Evolutionary conservation across 2,888 invertebrate species (phyloP).

Genomic region (Thecophora atra): DNA sequence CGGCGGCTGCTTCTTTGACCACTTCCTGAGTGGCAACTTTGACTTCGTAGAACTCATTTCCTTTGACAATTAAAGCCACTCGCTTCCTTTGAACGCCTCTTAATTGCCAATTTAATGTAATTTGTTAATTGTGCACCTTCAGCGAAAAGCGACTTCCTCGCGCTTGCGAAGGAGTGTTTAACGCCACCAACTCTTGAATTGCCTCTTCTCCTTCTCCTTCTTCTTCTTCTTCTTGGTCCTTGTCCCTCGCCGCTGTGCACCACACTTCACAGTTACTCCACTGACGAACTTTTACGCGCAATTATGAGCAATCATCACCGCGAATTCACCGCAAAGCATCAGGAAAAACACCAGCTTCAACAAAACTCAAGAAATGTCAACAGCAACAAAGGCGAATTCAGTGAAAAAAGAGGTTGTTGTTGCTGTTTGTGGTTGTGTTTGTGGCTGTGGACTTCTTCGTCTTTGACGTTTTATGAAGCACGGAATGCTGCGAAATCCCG

Average conservation of each 20-base stretch:
- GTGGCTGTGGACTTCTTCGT: not conserved
- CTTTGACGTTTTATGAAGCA: too few species aligned
- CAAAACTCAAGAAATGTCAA: conserved; percentile 28
- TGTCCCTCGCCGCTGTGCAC: conserved; percentile 19
- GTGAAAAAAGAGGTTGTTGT: conserved; percentile 36
- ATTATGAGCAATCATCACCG: conserved; percentile 49
- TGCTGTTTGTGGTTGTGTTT: conserved; percentile 9
- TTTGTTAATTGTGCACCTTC: conserved; percentile 28
- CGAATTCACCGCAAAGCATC: conserved; percentile 42
- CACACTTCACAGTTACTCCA: not conserved
- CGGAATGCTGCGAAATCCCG: not conserved
- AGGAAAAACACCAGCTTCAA: conserved; percentile 13
- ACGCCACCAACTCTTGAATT: not conserved
- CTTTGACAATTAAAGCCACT: conserved; percentile 8
- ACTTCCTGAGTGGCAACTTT: not conserved
- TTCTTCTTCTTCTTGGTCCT: conserved; percentile 14
- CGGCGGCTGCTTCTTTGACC: not conserved
- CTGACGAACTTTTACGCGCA: conserved; percentile 35
- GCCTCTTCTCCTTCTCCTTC: not conserved
- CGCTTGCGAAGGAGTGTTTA: not conserved
- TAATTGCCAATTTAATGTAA: conserved; percentile 35
- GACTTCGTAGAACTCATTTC: not conserved
- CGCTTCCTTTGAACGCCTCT: conserved; percentile 14
- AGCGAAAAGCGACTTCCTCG: not conserved
- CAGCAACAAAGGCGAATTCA: conserved; percentile 10